Evolutionary conservation across 2,797 vertebrate genomes (phyloP), one percentile per base, ranked within the genome.

Genomic region (Phataginus tricuspis): DNA sequence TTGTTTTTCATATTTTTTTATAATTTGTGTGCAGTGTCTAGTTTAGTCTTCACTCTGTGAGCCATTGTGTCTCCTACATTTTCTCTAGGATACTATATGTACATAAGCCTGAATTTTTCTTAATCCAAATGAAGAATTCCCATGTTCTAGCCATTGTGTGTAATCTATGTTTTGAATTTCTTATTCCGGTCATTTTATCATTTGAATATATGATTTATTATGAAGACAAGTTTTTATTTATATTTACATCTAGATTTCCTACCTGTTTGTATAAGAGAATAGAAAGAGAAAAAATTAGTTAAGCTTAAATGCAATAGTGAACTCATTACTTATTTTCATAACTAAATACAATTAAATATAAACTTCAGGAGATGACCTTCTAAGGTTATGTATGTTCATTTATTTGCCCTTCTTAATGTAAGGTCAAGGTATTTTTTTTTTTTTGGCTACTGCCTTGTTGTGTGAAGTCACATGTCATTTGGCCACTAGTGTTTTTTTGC

Each of bases 151-250:
- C 37, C 25, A 75, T 49, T 80, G 11, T 45, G 23, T 72, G 69
- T 29, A 51, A 75, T 80, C 39, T 88, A 6, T 93, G 15, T 64
- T 79, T 84, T 66, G n/a, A 63, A 68, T 72, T 55, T 87, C 51
- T 42, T 86, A 1, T 86, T 91, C 25, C 15, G 42, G 10, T 93
- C 27, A 55, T 93, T 78, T 78, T 86, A 37, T 83, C 77, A 77
- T 88, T 80, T 95, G 42, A 90, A 71, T 90, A 77, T 93, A 21
- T 94, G 37, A 66, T 53, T 83, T 82, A 86, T 88, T 87, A 77
- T 82, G 57, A 94, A 51, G 7, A 31, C 2, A 53, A 63, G 7
- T 72, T 94, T 96, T 95, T 68, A 14, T 72, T 75, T 86, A 45
- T 45, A 45, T 45, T 89, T 79, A 71, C 1, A 31, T 63, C 51